Percentiles rank a stretch among this genome's conserved stretches.
These are phyloP conservation scores for Priocnemis perturbator DNA, from an alignment of 2,888 invertebrate genomes.

Conservation along the genomic window DNA sequence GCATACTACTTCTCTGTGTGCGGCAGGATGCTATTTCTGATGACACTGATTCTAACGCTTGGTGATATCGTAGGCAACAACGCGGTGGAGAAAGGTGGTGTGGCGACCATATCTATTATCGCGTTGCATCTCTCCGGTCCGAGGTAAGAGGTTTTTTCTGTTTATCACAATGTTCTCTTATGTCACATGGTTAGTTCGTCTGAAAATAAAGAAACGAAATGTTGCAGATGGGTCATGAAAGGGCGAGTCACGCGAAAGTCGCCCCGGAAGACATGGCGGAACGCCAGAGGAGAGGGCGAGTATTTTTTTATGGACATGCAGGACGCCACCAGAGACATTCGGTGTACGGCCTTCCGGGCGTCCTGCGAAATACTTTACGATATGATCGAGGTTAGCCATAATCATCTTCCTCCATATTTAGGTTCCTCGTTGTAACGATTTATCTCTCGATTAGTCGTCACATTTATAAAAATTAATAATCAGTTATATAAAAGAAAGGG, in stretches of 20 bases:
- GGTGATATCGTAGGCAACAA: conserved; percentile 4
- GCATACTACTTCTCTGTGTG: too few relatives aligned
- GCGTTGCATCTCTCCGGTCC: conserved; percentile 96
- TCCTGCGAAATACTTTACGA: conserved; percentile 93
- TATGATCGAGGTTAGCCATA: conserved; percentile 83
- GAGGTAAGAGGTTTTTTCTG: too few relatives aligned
- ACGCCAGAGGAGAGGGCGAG: conserved; percentile 94
- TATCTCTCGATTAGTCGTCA: too few relatives aligned
- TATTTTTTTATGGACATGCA: conserved; percentile 94
- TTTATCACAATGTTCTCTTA: too few relatives aligned
- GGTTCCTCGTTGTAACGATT: too few relatives aligned
- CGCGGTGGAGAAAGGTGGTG: conserved; percentile 1
- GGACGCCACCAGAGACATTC: conserved; percentile 95
- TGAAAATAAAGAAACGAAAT: background rate
- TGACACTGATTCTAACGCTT: too few relatives aligned
- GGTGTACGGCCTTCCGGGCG: conserved; percentile 92
- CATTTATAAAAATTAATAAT: too few relatives aligned
- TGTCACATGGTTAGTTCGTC: too few relatives aligned
- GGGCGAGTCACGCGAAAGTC: conserved; percentile 91
- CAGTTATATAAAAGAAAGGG: too few relatives aligned
- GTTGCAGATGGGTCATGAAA: conserved; percentile 90
- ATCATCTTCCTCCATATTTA: background rate
- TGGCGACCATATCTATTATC: conserved; percentile 80
- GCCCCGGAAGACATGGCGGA: conserved; percentile 90
- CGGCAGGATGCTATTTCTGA: too few relatives aligned